Base-by-base conservation (phyloP, 92 coral and sea anemone species). In the Phenganax stokvisi region DNA sequence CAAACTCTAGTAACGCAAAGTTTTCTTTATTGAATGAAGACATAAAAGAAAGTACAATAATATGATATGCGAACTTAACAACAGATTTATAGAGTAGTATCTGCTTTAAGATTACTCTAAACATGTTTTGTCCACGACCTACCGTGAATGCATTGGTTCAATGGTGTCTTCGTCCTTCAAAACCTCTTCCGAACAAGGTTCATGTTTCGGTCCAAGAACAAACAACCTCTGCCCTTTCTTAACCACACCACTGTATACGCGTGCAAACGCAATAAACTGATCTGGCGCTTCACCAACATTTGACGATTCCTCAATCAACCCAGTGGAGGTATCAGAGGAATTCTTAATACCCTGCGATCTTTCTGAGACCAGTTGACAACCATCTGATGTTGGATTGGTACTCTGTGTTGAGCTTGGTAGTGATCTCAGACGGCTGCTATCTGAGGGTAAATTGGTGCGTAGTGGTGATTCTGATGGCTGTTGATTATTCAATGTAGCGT, bases 161-260 rank as follows among this genome's bases (percentile, higher is more conserved):
- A 44, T 57, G 12, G 57, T 8, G 37, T 53, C 80, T 54, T 74
- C 81, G 60, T 58, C 66, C 16, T 58, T 29, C 8, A 31, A n/a
- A 30, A 37, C 81, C 28, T 75, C 80, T 17, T 83, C 75, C 67
- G 86, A 82, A 37, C 87, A 56, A 37, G 97, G 98, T 74, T 94
- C 92, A 59, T 94, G 91, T 70, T 87, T 91, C 29, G 98, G 98
- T 25, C 98, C 97, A 79, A 94, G 81, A 7, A 94, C 92, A 77
- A 88, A 94, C 60, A 94, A 71, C 28, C 57, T 78, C 77, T 94
- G 94, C 12, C 97, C 98, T 79, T 89, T 94, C 61, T 77, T 87
- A 60, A 94, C 73, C 67, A 89, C 88, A 54, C 98, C 98, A 56
- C 98, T 94, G 81, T 92, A 94, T 53, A 94, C 98, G 0, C 98